Conservation (phyloP, 2,888 invertebrate species). For the Gisinianus flammeolus region DNA sequence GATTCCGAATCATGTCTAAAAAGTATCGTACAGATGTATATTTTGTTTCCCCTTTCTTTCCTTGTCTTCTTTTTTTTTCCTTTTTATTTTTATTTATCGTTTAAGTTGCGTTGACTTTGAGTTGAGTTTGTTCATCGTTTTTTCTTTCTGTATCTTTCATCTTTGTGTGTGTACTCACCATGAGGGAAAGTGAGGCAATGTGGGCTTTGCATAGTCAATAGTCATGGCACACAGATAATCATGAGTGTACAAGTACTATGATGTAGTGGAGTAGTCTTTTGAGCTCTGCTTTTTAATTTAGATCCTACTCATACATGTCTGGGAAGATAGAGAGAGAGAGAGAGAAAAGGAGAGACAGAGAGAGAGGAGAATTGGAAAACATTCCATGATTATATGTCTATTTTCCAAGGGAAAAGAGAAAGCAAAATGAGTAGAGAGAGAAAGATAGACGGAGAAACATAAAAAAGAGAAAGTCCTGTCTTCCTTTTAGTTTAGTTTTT, state of each 20-base stretch:
- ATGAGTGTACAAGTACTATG: no score
- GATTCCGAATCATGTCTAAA: no score
- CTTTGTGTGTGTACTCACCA: no score
- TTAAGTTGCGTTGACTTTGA: no score
- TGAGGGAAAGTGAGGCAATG: no score
- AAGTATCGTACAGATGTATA: no score
- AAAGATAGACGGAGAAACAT: slow-evolving; percentile 21
- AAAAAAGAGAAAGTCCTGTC: slow-evolving; percentile 1
- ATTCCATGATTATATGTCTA: slow-evolving; percentile 6
- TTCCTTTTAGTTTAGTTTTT: neutral
- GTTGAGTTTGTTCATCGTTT: no score
- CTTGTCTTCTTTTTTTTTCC: no score
- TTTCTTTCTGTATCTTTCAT: no score
- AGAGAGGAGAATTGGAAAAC: slow-evolving; percentile 17
- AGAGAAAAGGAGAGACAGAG: neutral
- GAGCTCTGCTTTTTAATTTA: neutral
- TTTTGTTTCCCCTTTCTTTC: no score
- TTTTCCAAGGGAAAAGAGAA: slow-evolving; percentile 3
- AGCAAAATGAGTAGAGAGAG: slow-evolving; percentile 7
- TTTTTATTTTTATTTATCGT: no score
- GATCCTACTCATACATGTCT: neutral
- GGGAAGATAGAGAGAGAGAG: neutral
- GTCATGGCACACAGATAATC: neutral
- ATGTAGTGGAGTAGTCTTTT: neutral
- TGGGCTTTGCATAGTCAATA: neutral